A percentile compares a stretch with the other conserved stretches of the same genome.
phyloP scores from a whole-genome alignment of 2,113 vertebrate species.

The Chionis minor region DNA sequence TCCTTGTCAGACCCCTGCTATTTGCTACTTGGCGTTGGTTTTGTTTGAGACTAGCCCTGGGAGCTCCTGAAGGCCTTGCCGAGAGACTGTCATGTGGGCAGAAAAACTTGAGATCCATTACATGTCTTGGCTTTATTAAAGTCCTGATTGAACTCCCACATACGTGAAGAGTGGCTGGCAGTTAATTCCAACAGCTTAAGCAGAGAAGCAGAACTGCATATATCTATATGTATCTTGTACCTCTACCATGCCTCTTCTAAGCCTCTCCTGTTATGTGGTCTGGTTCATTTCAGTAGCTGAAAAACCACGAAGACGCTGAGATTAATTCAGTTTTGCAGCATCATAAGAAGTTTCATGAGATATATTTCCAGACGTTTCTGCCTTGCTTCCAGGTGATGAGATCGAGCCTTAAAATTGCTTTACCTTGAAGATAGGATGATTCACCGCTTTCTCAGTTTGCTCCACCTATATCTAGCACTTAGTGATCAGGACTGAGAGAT shows the following conservation, averaged over 20 bases:
- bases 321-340: background rate
- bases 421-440: background rate
- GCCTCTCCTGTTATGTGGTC: background rate
- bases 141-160: background rate
- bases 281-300: background rate
- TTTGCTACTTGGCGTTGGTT: background rate
- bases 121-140: background rate
- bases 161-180: background rate
- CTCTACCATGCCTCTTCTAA: background rate
- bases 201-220: background rate
- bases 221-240: background rate
- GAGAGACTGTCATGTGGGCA: background rate
- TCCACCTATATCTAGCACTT: background rate
- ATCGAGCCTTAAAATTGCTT: constrained; percentile 25
- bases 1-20: background rate
- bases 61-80: background rate
- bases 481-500: background rate
- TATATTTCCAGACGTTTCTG: background rate
- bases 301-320: background rate
- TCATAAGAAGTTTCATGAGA: background rate
- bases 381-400: background rate
- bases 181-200: background rate
- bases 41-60: background rate
- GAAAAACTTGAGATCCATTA: background rate
- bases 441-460: background rate